Conservation (phyloP, 2,888 invertebrate genomes). For the Clostera curtula region DNA sequence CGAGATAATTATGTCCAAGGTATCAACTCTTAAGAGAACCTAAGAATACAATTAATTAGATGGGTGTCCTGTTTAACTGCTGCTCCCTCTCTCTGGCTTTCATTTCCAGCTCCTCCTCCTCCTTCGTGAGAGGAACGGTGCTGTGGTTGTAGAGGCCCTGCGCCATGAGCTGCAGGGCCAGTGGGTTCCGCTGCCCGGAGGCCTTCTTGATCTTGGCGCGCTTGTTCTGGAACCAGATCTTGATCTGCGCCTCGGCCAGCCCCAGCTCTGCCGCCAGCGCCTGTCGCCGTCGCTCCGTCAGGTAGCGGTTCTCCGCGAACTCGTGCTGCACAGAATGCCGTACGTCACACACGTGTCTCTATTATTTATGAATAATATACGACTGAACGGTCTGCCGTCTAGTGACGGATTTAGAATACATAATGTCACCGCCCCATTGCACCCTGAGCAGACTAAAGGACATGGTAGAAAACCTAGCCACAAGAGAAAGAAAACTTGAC, state of each 20-base stretch:
- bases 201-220: slow-evolving; percentile 97
- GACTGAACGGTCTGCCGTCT: too few species aligned
- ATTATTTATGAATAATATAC: too few species aligned
- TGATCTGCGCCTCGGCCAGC: slow-evolving; percentile 96
- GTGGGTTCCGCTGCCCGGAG: slow-evolving; percentile 86
- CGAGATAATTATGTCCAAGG: too few species aligned
- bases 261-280: slow-evolving; percentile 93
- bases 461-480: too few species aligned
- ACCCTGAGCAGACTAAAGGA: too few species aligned
- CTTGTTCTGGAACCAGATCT: slow-evolving; percentile 98
- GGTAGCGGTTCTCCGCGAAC: slow-evolving; percentile 93
- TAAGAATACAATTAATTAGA: too few species aligned
- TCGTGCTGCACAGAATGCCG: slow-evolving; percentile 84
- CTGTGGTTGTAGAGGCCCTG: slow-evolving; percentile 94
- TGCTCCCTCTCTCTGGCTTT: slow-evolving; percentile 57
- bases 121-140: slow-evolving; percentile 78
- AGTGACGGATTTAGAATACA: too few species aligned
- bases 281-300: slow-evolving; percentile 93
- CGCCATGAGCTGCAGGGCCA: slow-evolving; percentile 94
- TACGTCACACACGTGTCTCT: too few species aligned
- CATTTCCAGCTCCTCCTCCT: slow-evolving; percentile 81
- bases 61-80: slow-evolving; percentile 46
- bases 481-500: too few species aligned
- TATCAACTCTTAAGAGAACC: too few species aligned
- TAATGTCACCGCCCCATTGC: too few species aligned